Evolutionary conservation across 2,888 invertebrate species (phyloP).

Genomic region (Strigamia maritima): DNA sequence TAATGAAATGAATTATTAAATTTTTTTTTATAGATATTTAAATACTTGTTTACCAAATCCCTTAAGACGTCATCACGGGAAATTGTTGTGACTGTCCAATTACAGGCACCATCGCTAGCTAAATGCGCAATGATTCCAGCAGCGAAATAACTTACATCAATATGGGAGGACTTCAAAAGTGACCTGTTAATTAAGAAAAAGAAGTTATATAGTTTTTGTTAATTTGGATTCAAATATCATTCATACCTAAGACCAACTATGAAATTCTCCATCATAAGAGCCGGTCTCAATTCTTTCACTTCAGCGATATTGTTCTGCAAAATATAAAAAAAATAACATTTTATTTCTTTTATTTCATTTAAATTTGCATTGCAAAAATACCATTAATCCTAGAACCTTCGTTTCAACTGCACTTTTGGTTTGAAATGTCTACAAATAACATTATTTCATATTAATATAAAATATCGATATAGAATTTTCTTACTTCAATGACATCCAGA

Average conservation of each 20-base stretch:
- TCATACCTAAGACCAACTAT: conserved; percentile 57
- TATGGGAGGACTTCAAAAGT: conserved; percentile 62
- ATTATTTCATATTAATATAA: too few relatives aligned
- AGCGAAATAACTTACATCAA: conserved; percentile 69
- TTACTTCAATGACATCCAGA: conserved; percentile 62
- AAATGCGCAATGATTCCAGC: conserved; percentile 70
- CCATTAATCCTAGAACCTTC: conserved; percentile 67
- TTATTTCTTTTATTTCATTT: too few relatives aligned
- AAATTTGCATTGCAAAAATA: conserved; percentile 46
- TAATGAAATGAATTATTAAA: neutral
- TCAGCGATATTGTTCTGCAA: conserved; percentile 70
- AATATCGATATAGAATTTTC: neutral
- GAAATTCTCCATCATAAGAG: conserved; percentile 59
- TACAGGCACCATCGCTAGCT: conserved; percentile 60
- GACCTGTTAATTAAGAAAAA: conserved; percentile 46
- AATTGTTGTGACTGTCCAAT: conserved; percentile 55
- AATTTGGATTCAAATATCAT: too few relatives aligned
- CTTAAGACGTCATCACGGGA: conserved; percentile 53
- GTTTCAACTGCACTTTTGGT: conserved; percentile 68
- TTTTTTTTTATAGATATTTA: too few relatives aligned
- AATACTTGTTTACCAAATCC: conserved; percentile 56
- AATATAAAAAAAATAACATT: conserved; percentile 38
- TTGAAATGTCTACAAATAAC: conserved; percentile 54
- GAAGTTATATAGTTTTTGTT: too few relatives aligned
- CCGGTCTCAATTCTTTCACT: conserved; percentile 59